Conservation (phyloP, 2,113 vertebrate genomes). For the Pterocles burchelli region DNA sequence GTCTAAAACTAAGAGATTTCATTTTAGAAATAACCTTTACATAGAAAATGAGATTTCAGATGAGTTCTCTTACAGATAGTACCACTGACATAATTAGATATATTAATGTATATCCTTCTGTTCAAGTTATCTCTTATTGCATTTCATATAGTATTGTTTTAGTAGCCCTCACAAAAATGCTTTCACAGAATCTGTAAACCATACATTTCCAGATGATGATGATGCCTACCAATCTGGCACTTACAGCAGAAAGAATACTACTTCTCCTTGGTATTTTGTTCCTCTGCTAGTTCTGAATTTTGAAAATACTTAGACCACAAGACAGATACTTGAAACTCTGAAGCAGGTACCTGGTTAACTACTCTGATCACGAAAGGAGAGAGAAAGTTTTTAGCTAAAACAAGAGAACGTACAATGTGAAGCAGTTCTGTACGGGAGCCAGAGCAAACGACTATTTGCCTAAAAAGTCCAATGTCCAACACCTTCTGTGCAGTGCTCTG, state of each 20-base stretch:
- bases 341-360: neutral
- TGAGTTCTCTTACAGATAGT: neutral
- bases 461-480: neutral
- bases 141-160: neutral
- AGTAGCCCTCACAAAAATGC: neutral
- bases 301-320: neutral
- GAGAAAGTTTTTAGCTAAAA: neutral
- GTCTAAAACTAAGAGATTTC: neutral
- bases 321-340: neutral
- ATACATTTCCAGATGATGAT: rapidly evolving
- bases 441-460: neutral
- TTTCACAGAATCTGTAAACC: neutral
- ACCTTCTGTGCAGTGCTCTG: neutral
- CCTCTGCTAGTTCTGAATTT: neutral
- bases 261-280: neutral
- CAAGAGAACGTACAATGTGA: neutral
- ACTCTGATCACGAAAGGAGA: neutral
- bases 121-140: neutral
- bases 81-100: neutral
- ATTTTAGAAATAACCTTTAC: neutral
- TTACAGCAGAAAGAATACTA: neutral
- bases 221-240: neutral
- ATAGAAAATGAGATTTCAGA: neutral
- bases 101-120: neutral
- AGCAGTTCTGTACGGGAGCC: neutral